Evolutionary conservation across 2,888 invertebrate genomes (phyloP).

Genomic region (Cerastis rubricosa): DNA sequence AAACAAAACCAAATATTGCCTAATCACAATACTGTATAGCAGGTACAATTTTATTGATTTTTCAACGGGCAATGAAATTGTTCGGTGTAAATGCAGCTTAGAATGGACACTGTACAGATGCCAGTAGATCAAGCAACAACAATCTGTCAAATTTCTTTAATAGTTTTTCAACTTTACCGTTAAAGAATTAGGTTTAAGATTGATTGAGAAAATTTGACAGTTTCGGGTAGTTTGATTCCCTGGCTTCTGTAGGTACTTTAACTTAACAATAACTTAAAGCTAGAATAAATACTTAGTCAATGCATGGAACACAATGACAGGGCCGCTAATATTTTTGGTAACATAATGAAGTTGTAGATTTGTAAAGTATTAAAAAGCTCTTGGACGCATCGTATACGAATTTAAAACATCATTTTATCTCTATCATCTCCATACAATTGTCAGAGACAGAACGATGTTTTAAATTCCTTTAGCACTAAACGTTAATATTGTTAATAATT

Average conservation of each 20-base stretch:
- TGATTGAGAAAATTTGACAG: too few species aligned
- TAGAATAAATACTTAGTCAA: conserved; percentile 86
- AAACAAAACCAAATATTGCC: conserved; percentile 15
- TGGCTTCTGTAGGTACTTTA: conserved; percentile 1
- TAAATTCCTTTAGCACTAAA: background rate
- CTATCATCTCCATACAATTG: background rate
- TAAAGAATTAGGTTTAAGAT: too few species aligned
- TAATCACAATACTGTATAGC: conserved; percentile 8
- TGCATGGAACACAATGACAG: conserved; percentile 77
- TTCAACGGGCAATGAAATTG: conserved; percentile 8
- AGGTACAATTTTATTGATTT: background rate
- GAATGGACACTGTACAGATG: background rate
- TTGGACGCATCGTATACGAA: background rate
- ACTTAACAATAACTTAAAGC: conserved; percentile 73
- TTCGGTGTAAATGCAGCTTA: background rate
- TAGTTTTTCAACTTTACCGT: too few species aligned
- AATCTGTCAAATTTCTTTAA: too few species aligned
- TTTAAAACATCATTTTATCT: background rate
- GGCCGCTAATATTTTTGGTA: conserved; percentile 74
- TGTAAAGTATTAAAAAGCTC: background rate
- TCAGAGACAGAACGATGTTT: background rate
- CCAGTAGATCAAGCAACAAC: too few species aligned
- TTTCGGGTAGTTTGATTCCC: too few species aligned
- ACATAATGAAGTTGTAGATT: conserved; percentile 66
- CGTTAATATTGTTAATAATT: too few species aligned